Evolutionary conservation across 2,888 invertebrate genomes (phyloP).

Genomic region (Conops quadrifasciatus): DNA sequence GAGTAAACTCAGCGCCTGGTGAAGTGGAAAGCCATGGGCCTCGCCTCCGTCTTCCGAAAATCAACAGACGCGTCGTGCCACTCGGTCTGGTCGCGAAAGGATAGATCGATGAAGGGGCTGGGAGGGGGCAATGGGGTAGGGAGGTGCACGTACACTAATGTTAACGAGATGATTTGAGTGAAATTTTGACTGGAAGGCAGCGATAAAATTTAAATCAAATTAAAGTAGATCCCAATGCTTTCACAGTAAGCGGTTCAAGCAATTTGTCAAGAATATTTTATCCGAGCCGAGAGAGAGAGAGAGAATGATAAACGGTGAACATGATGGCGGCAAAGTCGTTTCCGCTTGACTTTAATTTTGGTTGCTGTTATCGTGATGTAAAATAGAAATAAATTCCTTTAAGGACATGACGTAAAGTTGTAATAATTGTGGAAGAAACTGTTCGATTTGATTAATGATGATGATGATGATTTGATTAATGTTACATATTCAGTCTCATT

Average conservation of each 20-base stretch:
- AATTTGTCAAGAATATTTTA: background rate
- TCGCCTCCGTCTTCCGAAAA: background rate
- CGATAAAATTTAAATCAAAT: conserved; percentile 6
- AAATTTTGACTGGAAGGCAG: background rate
- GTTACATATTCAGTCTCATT: too few relatives aligned
- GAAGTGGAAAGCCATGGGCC: background rate
- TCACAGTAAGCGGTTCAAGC: background rate
- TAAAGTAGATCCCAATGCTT: background rate
- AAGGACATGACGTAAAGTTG: too few relatives aligned
- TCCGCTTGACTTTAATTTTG: too few relatives aligned
- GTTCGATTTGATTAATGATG: too few relatives aligned
- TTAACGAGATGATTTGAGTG: background rate
- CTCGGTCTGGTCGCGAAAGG: background rate
- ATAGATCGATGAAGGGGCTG: background rate
- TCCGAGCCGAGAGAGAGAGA: too few relatives aligned
- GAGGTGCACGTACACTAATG: background rate
- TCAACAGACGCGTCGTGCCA: background rate
- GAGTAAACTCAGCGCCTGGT: conserved; percentile 17
- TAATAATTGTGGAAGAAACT: too few relatives aligned
- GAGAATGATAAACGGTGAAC: too few relatives aligned
- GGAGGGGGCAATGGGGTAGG: too few relatives aligned
- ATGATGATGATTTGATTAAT: too few relatives aligned
- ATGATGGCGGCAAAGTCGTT: too few relatives aligned
- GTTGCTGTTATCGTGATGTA: too few relatives aligned
- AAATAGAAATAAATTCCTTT: too few relatives aligned